Evolutionary conservation across 2,797 vertebrate genomes (phyloP).

Genomic region (Pteropus rufus): DNA sequence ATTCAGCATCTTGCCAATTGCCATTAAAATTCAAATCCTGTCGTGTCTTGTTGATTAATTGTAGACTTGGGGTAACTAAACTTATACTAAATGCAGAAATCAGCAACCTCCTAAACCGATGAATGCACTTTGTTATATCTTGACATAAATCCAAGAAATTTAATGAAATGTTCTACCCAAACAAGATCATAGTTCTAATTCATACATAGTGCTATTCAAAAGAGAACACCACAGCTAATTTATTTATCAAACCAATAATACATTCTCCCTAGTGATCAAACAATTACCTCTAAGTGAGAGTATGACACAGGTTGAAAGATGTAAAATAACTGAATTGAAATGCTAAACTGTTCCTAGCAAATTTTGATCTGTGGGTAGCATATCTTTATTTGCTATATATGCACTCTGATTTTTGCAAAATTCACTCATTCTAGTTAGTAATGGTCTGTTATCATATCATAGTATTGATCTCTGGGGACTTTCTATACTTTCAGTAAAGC

Average conservation of each 20-base stretch:
- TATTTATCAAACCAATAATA: neutral
- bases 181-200: constrained; percentile 48
- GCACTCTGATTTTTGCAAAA: neutral
- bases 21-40: constrained; percentile 54
- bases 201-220: constrained; percentile 34
- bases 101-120: constrained; percentile 2
- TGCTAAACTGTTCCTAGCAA: neutral
- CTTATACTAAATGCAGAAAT: constrained; percentile 29
- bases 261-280: neutral
- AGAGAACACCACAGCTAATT: neutral
- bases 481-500: neutral
- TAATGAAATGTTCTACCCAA: constrained; percentile 41
- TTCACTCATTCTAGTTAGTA: neutral
- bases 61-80: constrained; percentile 31
- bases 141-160: constrained; percentile 23
- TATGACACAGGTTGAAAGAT: neutral
- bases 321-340: neutral
- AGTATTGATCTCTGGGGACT: neutral
- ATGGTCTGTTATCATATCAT: neutral
- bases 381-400: neutral
- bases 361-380: neutral
- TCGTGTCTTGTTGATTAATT: constrained; percentile 64
- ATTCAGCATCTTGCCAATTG: constrained; percentile 45
- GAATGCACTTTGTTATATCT: constrained; percentile 11
- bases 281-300: neutral